Percentiles rank a stretch among this genome's conserved stretches.
phyloP scores from a whole-genome alignment of 2,888 invertebrate genomes.

The Fragum fragum region DNA sequence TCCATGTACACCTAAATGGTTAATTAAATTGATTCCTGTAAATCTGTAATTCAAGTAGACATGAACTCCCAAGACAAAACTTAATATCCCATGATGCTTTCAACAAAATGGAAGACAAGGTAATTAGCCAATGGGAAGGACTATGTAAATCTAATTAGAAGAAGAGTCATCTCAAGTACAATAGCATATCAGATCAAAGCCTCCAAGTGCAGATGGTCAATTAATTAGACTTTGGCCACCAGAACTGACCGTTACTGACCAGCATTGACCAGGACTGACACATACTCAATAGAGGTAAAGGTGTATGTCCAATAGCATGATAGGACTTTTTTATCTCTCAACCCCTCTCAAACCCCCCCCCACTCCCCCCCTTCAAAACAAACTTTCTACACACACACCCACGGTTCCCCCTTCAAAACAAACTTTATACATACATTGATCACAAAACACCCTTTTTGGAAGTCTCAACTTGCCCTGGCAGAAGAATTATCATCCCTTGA shows the following conservation, averaged over 20 bases:
- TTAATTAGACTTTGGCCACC: slow-evolving; percentile 25
- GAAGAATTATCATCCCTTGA: too few species aligned
- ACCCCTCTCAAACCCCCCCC: too few species aligned
- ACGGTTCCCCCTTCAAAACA: too few species aligned
- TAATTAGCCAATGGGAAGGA: slow-evolving; percentile 17
- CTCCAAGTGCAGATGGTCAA: slow-evolving; percentile 28
- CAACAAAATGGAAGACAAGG: slow-evolving; percentile 24
- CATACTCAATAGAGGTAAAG: too few species aligned
- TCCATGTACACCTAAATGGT: neutral
- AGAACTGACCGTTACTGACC: slow-evolving; percentile 4
- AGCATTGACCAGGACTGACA: too few species aligned
- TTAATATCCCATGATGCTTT: slow-evolving; percentile 25
- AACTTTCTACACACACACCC: too few species aligned
- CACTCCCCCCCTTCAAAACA: too few species aligned
- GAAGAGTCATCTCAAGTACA: slow-evolving; percentile 8
- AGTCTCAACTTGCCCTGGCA: too few species aligned
- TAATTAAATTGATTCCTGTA: slow-evolving; percentile 5
- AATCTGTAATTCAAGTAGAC: slow-evolving; percentile 12
- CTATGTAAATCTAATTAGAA: slow-evolving; percentile 31
- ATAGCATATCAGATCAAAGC: slow-evolving; percentile 26
- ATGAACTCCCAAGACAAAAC: slow-evolving; percentile 22
- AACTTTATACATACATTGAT: too few species aligned
- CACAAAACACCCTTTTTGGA: too few species aligned
- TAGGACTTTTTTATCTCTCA: too few species aligned
- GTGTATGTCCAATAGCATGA: too few species aligned